Evolutionary conservation across 2,888 invertebrate genomes (phyloP).

Genomic region (Allacma fusca): DNA sequence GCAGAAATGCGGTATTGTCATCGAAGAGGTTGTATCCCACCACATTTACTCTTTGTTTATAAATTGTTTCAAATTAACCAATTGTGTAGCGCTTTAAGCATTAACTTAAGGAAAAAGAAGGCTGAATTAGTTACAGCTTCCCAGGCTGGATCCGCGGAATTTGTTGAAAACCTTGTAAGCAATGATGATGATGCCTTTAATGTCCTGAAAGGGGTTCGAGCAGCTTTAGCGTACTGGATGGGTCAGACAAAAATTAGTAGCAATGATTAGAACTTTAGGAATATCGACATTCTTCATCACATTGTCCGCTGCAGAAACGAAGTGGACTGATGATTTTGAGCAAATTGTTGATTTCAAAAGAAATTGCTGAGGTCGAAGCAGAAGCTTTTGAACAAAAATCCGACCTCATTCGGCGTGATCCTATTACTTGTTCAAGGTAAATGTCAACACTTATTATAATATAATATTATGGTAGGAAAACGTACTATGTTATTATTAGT

Average conservation of each 20-base stretch:
- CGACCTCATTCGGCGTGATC: constrained; percentile 40
- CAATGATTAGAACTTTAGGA: constrained; percentile 50
- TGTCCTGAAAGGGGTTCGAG: constrained; percentile 41
- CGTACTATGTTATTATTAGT: too few species aligned
- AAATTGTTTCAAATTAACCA: background rate
- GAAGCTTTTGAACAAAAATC: too few species aligned
- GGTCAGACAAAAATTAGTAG: constrained; percentile 24
- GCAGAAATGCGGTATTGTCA: constrained; percentile 44
- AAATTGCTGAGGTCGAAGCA: too few species aligned
- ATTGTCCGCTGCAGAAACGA: constrained; percentile 48
- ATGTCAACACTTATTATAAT: too few species aligned
- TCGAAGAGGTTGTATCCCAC: constrained; percentile 24
- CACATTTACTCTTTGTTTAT: constrained; percentile 24
- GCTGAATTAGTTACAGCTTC: constrained; percentile 38
- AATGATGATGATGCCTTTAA: constrained; percentile 51
- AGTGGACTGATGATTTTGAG: constrained; percentile 44
- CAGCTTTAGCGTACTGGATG: constrained; percentile 48
- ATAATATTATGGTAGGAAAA: too few species aligned
- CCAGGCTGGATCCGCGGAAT: background rate
- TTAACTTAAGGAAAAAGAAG: constrained; percentile 40
- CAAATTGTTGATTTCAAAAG: too few species aligned
- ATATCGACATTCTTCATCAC: constrained; percentile 48
- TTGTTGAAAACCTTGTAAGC: constrained; percentile 26
- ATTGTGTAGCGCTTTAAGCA: constrained; percentile 25
- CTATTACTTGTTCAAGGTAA: too few species aligned